Conservation (phyloP, 2,888 invertebrate species). For the Cosmia trapezina region DNA sequence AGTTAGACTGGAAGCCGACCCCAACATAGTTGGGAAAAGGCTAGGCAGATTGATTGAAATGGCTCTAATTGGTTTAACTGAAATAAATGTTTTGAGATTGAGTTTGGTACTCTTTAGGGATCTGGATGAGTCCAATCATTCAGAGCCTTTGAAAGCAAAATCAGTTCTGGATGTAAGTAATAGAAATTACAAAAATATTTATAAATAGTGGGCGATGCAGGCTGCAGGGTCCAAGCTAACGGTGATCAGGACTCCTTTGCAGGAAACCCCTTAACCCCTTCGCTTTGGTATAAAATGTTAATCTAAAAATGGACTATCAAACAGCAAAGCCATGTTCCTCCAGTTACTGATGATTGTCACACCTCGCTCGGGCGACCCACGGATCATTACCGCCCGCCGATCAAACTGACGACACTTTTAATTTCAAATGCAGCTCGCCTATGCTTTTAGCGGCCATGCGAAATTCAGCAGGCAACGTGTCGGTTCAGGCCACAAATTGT, state of each 20-base stretch:
- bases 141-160: background rate
- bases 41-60: too few relatives aligned
- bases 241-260: background rate
- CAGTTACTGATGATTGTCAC: background rate
- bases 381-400: slow-evolving; percentile 24
- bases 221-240: background rate
- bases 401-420: slow-evolving; percentile 32
- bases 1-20: too few relatives aligned
- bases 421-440: slow-evolving; percentile 33
- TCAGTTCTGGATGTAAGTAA: background rate
- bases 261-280: background rate
- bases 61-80: too few relatives aligned
- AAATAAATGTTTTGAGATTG: too few relatives aligned
- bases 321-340: too few relatives aligned
- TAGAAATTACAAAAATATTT: background rate
- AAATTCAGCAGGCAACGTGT: slow-evolving; percentile 46
- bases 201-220: background rate
- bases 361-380: slow-evolving; percentile 7
- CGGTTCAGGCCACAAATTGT: slow-evolving; percentile 29
- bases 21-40: too few relatives aligned
- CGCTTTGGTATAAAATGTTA: background rate
- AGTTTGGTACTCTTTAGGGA: background rate
- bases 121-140: background rate
- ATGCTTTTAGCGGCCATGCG: slow-evolving; percentile 33
- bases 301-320: background rate